A percentile compares a stretch with the other conserved stretches of the same genome.
These are phyloP conservation scores for Platycercus adscitus DNA, from an alignment of 2,113 vertebrate species.

Conservation along the genomic window DNA sequence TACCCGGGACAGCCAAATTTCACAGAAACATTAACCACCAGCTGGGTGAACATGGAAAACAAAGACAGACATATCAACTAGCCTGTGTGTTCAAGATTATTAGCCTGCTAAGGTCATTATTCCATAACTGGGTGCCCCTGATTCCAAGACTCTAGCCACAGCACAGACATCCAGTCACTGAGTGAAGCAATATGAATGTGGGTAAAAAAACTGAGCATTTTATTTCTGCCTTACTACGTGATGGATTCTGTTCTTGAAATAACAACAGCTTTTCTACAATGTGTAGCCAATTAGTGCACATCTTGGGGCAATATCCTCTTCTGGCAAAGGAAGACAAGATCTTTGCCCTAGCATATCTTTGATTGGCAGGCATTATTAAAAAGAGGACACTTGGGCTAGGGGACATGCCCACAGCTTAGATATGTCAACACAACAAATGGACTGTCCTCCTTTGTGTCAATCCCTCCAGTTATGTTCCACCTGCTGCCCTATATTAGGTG, in stretches of 20 bases:
- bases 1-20: neutral
- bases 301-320: constrained; percentile 29
- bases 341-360: neutral
- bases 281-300: constrained; percentile 19
- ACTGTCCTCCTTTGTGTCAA: neutral
- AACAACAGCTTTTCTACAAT: neutral
- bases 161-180: neutral
- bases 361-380: constrained; percentile 63
- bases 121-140: neutral
- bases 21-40: neutral
- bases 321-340: constrained; percentile 10
- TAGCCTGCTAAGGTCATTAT: neutral
- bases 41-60: neutral
- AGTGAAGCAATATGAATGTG: neutral
- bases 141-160: neutral
- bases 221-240: neutral
- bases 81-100: neutral
- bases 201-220: neutral
- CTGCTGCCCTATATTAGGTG: constrained; percentile 1
- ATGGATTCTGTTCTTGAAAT: neutral
- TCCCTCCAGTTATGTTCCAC: constrained; percentile 12
- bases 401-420: constrained; percentile 53
- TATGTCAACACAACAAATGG: constrained; percentile 45
- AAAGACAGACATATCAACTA: neutral
- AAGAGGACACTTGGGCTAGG: constrained; percentile 50